Evolutionary conservation across 2,888 invertebrate species (phyloP), one percentile per base, ranked within the genome.

Genomic region (Neoitamus cyanurus): DNA sequence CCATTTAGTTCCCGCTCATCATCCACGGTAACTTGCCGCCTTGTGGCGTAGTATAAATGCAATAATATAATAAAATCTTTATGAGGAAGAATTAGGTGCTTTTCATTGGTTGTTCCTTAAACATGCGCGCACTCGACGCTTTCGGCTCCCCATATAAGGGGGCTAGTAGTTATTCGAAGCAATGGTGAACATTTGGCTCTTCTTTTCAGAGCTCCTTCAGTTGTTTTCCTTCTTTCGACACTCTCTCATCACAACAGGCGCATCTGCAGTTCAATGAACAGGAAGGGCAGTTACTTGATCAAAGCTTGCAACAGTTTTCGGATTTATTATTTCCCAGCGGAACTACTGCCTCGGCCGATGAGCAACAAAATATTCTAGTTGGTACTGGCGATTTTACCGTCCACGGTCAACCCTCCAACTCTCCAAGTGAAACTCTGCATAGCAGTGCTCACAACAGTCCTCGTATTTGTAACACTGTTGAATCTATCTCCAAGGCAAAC

Each of bases 211-310:
- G 34, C 69, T 30, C 91, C 88, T 91, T 91, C 88, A 90, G 90
- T 90, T 90, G 90, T 88, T 89, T 90, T 88, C 90, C 91, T 90
- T 89, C 91, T 88, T 90, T 91, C 87, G 91, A 91, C 88, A 90
- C 90, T 87, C 90, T 90, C 86, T 89, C 91, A 87, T 88, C 90
- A 86, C 91, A 91, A 88, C 88, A 88, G 89, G 87, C 89, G 85
- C 87, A 86, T 84, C 86, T 86, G 85, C 85, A 86, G 80, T 89
- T 90, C 70, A 89, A 89, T 46, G 89, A 89, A 1, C 90, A 46
- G 31, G 90, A n/a, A 90, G 89, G 15, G 75, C 86, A 86, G 87
- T 88, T 90, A 85, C 89, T 91, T 87, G 88, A 89, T 86, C 88
- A 88, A 77, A 88, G 88, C 7, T 89, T 89, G 75, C 88, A 87